Base-by-base conservation (phyloP, 2,888 invertebrate genomes). In the Eupithecia insigniata region DNA sequence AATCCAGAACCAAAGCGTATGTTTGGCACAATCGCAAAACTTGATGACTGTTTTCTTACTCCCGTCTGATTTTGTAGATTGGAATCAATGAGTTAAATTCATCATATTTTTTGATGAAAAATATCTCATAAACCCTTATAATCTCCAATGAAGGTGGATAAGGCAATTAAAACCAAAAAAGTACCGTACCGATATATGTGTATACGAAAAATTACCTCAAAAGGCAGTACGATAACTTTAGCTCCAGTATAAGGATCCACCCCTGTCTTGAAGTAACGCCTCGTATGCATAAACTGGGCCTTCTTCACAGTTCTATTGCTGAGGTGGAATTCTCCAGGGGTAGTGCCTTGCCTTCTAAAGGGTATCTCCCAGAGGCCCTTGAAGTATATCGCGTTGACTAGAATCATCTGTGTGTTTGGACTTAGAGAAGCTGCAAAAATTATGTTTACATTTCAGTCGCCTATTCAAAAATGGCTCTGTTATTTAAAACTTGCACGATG, bases 361-460 rank as follows among this genome's bases (percentile, higher is more conserved):
- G 95, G 95, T 51, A 94, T 89, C 32, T 94, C 90, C 97, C 97
- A 97, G 0, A 95, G 83, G 0, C 97, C 97, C 87, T 97, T 96
- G 93, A 97, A 97, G 88, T 95, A 97, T 30, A 97, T 89, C 3
- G 96, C 96, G 82, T 96, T 97, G 7, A 96, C 92, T 43, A 96
- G 84, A 8, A 97, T 86, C 88, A 97, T 86, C 76, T 96, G 94
- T 10, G 95, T 90, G 1, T 95, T 94, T 18, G 92, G 87, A 30
- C 91, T 85, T 2, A 96, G 74, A 14, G 94, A 85, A 76, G 91
- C 95, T 95, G 88, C 67, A 92, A 89, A 58, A 0, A 14, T 4
- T 32, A 60, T 62, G 26, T 43, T 66, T 36, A 55, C 74, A 62
- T 26, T 55, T 55, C 5, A 55, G 26, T 55, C 12, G 12, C 12